Conservation (phyloP, 2,113 vertebrate genomes). For the Myodes glareolus region DNA sequence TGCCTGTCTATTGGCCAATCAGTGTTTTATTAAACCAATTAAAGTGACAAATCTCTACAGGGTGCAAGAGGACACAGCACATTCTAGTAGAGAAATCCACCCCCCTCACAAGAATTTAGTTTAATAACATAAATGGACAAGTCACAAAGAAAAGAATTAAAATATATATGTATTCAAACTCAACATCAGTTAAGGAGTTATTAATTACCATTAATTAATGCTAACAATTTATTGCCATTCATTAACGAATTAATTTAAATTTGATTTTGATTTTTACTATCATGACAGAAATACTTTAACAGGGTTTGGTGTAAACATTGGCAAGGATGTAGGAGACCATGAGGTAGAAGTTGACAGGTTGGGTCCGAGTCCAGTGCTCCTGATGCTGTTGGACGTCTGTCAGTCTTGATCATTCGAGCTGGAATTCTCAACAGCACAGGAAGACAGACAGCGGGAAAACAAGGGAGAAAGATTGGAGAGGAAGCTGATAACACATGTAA, state of each 20-base stretch:
- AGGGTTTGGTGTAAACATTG: neutral
- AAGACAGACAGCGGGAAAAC: neutral
- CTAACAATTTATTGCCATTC: neutral
- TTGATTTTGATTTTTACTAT: constrained; percentile 33
- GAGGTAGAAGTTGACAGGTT: neutral
- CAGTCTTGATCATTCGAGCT: neutral
- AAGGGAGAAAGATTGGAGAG: neutral
- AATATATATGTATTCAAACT: neutral
- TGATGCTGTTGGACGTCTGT: neutral
- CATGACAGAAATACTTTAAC: neutral
- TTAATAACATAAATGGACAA: neutral
- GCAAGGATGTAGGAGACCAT: neutral
- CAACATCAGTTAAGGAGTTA: neutral
- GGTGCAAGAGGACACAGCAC: too few relatives aligned
- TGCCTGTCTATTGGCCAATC: too few relatives aligned
- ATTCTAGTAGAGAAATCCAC: neutral
- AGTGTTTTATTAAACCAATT: too few relatives aligned
- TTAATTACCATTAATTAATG: neutral
- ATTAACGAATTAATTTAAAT: neutral
- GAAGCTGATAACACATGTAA: neutral
- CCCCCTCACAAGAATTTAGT: neutral
- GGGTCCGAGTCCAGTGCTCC: neutral
- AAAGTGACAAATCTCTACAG: too few relatives aligned
- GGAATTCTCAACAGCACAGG: neutral
- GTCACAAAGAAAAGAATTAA: neutral